phyloP scores from a whole-genome alignment of 2,113 vertebrate species.

The Macrotus californicus region DNA sequence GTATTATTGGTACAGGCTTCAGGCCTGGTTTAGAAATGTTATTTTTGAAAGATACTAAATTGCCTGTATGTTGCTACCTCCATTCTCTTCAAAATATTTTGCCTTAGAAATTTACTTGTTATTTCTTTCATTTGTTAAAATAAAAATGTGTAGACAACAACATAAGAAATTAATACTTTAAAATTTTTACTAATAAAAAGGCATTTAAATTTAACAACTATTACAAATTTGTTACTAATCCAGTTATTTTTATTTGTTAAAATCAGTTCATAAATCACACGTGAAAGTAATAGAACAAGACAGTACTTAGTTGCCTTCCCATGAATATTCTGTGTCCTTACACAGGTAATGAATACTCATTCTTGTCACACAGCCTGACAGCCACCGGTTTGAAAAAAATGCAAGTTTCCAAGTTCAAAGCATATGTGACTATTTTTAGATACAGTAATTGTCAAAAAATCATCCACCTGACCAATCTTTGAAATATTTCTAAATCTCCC shows the following conservation, averaged over 20 bases:
- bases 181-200: background rate
- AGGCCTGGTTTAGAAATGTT: slow-evolving; percentile 34
- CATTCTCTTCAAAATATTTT: slow-evolving; percentile 56
- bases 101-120: slow-evolving; percentile 40
- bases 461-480: background rate
- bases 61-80: slow-evolving; percentile 61
- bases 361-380: background rate
- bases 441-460: background rate
- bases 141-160: slow-evolving; percentile 6
- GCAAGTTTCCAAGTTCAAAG: background rate
- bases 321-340: background rate
- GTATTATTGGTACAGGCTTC: background rate
- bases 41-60: slow-evolving; percentile 36
- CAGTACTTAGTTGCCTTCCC: background rate
- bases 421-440: background rate
- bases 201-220: background rate
- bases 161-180: background rate
- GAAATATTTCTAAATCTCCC: background rate
- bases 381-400: background rate
- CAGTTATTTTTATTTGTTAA: slow-evolving; percentile 16
- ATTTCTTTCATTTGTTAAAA: slow-evolving; percentile 14
- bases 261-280: background rate
- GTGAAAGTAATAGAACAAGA: background rate
- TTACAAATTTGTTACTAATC: background rate
- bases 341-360: background rate